These are phyloP conservation scores for Cyanoliseus patagonus DNA, from an alignment of 2,113 vertebrate genomes.

Conservation along the genomic window DNA sequence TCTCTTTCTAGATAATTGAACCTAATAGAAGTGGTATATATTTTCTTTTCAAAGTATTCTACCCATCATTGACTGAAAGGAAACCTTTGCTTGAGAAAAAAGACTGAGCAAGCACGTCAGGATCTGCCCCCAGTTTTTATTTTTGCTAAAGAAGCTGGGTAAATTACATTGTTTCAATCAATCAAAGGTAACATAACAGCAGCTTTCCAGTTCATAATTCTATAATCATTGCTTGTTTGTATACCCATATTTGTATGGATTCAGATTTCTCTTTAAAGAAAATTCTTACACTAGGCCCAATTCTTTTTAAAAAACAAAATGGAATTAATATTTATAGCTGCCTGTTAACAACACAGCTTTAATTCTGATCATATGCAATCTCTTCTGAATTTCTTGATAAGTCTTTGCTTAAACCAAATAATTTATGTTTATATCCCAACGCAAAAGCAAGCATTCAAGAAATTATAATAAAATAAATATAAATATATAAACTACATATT, in stretches of 20 bases:
- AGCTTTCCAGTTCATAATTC: background rate
- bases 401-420: background rate
- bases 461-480: background rate
- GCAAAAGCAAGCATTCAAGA: background rate
- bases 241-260: background rate
- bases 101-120: background rate
- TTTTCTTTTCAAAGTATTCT: background rate
- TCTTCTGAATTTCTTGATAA: constrained; percentile 17
- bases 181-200: background rate
- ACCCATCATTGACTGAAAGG: background rate
- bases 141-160: background rate
- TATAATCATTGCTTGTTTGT: background rate
- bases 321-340: constrained; percentile 37
- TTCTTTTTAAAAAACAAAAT: constrained; percentile 19
- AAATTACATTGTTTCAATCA: background rate
- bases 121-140: background rate
- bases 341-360: constrained; percentile 7
- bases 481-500: background rate
- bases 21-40: background rate
- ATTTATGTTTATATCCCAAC: background rate
- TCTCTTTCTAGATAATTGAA: background rate
- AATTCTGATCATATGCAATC: background rate
- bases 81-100: background rate
- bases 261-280: background rate
- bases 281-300: background rate